phyloP scores from a whole-genome alignment of 2,797 vertebrate genomes.

The Pseudochaenichthys georgianus region DNA sequence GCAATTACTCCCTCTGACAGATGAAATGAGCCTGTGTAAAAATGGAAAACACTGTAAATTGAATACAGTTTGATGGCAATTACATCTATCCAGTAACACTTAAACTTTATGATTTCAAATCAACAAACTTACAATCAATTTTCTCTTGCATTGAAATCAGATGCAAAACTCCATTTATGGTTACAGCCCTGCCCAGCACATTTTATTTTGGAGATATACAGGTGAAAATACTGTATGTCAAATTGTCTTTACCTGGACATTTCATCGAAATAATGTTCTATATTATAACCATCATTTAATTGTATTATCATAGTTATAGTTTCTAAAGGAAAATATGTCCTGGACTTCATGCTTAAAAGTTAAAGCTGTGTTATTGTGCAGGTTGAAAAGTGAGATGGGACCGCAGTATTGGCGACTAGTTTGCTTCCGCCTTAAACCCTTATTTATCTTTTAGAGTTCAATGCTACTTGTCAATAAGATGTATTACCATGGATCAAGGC shows the following conservation, averaged over 20 bases:
- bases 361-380: background rate
- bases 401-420: background rate
- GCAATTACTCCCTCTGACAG: background rate
- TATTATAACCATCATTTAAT: background rate
- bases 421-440: background rate
- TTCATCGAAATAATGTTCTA: background rate
- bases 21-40: slow-evolving; percentile 8
- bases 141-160: background rate
- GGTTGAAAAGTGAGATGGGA: slow-evolving; percentile 1
- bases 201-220: background rate
- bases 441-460: slow-evolving; percentile 23
- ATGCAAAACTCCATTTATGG: background rate
- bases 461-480: background rate
- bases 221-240: background rate
- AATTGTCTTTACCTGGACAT: background rate
- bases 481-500: slow-evolving; percentile 6
- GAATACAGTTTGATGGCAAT: background rate
- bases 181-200: background rate
- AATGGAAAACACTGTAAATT: background rate
- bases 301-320: background rate
- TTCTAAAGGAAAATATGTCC: background rate
- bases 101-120: slow-evolving; percentile 1
- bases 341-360: no score
- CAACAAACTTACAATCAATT: background rate
- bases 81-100: background rate